Evolutionary conservation across 2,113 vertebrate species (phyloP).

Genomic region (Salvelinus fontinalis): DNA sequence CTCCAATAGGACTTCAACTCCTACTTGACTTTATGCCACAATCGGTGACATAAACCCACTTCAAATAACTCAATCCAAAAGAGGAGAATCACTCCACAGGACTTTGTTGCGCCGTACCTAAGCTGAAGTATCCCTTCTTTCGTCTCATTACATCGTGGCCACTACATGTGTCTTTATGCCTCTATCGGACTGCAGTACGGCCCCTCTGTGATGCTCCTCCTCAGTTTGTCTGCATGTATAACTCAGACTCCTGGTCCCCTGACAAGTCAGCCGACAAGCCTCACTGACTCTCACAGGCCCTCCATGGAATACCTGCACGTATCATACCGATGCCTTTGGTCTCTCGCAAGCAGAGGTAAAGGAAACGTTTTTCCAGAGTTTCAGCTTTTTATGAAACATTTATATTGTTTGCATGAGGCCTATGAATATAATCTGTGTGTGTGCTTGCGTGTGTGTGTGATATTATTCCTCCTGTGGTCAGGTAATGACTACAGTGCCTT

Average conservation of each 20-base stretch:
- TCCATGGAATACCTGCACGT: slow-evolving; percentile 30
- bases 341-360: not conserved
- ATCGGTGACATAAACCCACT: no score
- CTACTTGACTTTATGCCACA: no score
- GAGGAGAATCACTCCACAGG: not conserved
- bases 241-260: slow-evolving; percentile 25
- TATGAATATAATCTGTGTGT: no score
- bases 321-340: not conserved
- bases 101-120: no score
- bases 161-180: not conserved
- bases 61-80: no score
- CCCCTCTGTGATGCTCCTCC: no score
- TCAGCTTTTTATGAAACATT: no score
- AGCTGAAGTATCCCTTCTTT: not conserved
- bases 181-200: slow-evolving; percentile 5
- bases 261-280: slow-evolving; percentile 49
- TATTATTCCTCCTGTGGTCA: no score
- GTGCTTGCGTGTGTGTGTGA: no score
- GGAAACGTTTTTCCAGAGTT: not conserved
- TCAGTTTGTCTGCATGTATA: slow-evolving; percentile 12
- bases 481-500: no score
- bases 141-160: not conserved
- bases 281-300: slow-evolving; percentile 34
- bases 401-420: no score
- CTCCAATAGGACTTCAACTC: no score